A percentile compares a stretch with the other conserved stretches of the same genome.
Conservation (phyloP, 1,140 invertebrate species). For the Pteromalus puparum region DNA sequence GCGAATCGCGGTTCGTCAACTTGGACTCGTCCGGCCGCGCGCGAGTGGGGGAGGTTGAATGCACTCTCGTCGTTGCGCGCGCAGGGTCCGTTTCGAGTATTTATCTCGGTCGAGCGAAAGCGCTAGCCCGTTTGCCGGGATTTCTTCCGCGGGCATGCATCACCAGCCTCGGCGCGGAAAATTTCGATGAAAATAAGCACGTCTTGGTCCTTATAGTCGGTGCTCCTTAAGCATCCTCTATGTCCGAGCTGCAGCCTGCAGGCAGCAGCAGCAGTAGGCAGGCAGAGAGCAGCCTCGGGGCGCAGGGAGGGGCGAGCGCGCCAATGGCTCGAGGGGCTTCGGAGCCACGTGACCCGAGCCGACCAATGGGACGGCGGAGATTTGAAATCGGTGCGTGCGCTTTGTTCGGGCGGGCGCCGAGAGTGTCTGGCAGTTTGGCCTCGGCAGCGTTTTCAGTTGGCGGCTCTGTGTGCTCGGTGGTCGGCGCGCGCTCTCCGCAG, state of each 20-base stretch:
- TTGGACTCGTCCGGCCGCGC: constrained; percentile 65
- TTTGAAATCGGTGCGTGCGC: constrained; percentile 76
- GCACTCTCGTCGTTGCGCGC: constrained; percentile 36
- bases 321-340: constrained; percentile 52
- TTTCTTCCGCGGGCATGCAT: too few species aligned
- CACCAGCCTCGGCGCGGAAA: too few species aligned
- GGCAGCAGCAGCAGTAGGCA: neutral
- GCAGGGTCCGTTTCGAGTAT: neutral
- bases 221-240: too few species aligned
- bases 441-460: constrained; percentile 74
- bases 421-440: constrained; percentile 57
- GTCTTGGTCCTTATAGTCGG: too few species aligned
- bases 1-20: neutral
- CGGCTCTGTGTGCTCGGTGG: constrained; percentile 73
- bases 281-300: constrained; percentile 29
- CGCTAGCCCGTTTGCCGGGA: too few species aligned
- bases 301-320: constrained; percentile 30
- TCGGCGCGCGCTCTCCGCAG: constrained; percentile 54
- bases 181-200: too few species aligned
- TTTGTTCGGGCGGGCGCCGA: constrained; percentile 68
- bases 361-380: constrained; percentile 65
- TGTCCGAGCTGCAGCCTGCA: constrained; percentile 21
- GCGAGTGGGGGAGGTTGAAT: constrained; percentile 60
- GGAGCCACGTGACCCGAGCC: constrained; percentile 64
- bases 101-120: too few species aligned